Percentiles rank a stretch among this genome's conserved stretches.
phyloP scores from a whole-genome alignment of 2,888 invertebrate species.

The Adelphocoris suturalis region DNA sequence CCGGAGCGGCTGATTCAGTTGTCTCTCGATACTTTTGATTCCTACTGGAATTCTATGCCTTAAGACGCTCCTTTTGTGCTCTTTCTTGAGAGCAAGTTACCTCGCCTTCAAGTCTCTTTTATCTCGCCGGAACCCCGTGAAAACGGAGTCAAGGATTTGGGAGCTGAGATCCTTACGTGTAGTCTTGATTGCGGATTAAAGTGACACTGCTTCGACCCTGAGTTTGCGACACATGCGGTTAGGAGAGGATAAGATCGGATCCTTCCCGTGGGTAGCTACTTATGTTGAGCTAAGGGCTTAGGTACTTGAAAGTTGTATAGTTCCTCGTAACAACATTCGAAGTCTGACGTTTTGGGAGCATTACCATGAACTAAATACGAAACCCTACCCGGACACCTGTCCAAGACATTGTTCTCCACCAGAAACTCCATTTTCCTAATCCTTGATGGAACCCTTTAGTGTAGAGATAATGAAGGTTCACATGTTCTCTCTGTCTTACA shows the following conservation, averaged over 20 bases:
- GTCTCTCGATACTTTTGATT: conserved; percentile 22
- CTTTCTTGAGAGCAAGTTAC: background rate
- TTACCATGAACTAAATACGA: no score
- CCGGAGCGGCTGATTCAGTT: conserved; percentile 4
- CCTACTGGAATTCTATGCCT: background rate
- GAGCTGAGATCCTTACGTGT: background rate
- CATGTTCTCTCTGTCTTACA: no score
- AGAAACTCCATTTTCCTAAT: no score
- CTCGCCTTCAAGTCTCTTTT: background rate
- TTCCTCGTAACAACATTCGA: background rate
- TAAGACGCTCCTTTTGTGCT: background rate
- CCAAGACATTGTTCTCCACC: no score
- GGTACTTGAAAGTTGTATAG: background rate
- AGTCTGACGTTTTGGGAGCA: background rate
- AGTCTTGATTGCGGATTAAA: background rate
- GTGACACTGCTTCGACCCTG: background rate
- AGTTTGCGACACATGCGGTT: background rate
- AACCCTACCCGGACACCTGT: no score
- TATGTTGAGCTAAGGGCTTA: conserved; percentile 5
- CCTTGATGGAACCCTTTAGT: no score
- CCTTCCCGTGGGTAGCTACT: background rate
- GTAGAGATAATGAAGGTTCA: no score
- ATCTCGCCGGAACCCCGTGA: background rate
- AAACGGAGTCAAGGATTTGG: background rate
- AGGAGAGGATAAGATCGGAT: background rate